phyloP scores from a whole-genome alignment of 2,888 invertebrate species.

The Listrodromus nycthemerus region DNA sequence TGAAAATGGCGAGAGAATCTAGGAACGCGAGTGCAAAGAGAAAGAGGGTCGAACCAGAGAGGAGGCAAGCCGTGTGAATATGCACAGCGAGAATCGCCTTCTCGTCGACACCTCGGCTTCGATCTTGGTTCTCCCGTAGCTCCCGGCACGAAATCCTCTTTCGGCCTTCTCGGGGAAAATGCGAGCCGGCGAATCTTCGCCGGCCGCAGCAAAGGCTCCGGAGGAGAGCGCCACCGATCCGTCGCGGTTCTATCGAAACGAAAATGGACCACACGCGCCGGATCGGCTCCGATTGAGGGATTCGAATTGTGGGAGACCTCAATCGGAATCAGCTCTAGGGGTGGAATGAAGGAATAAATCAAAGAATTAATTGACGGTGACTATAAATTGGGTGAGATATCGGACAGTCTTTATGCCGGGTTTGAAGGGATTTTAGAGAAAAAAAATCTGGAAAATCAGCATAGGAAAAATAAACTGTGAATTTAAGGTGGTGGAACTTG shows the following conservation, averaged over 20 bases:
- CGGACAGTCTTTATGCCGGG: no score
- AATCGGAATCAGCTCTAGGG: not conserved
- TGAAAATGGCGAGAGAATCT: constrained; percentile 73
- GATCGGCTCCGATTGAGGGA: not conserved
- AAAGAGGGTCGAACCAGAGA: constrained; percentile 64
- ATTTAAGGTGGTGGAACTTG: no score
- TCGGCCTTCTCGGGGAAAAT: constrained; percentile 31
- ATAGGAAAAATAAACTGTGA: no score
- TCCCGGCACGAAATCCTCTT: constrained; percentile 39
- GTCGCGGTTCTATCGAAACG: constrained; percentile 9
- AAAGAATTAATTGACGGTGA: not conserved
- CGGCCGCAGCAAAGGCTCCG: constrained; percentile 52
- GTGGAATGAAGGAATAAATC: not conserved
- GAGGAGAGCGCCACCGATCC: constrained; percentile 48
- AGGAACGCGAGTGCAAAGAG: constrained; percentile 53
- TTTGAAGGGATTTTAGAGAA: not conserved
- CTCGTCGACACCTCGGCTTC: constrained; percentile 77
- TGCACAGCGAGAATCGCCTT: constrained; percentile 75
- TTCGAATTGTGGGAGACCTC: not conserved
- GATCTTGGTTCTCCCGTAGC: constrained; percentile 50
- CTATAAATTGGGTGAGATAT: no score
- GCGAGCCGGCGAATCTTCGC: constrained; percentile 45
- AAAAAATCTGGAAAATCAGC: no score
- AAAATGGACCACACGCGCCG: not conserved
- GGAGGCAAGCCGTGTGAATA: not conserved